phyloP scores from a whole-genome alignment of 1,140 invertebrate species.

The Megalonaias nervosa region DNA sequence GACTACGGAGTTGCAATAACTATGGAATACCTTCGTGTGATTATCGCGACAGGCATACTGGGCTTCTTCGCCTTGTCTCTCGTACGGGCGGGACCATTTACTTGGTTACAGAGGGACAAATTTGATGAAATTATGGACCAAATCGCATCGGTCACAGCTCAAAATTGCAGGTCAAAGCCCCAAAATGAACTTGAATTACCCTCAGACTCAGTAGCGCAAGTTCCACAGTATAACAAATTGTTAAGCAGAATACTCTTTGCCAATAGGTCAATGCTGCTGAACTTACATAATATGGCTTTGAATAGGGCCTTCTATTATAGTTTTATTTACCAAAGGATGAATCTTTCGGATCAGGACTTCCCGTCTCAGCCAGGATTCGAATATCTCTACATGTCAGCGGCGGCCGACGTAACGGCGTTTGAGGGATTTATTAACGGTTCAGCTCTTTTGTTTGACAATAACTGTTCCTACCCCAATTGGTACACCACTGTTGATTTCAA shows the following conservation, averaged over 20 bases:
- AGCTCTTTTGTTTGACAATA: slow-evolving; percentile 94
- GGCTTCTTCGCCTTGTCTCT: slow-evolving; percentile 20
- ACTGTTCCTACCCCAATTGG: slow-evolving; percentile 94
- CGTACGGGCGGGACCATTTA: slow-evolving; percentile 30
- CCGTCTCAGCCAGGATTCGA: slow-evolving; percentile 97
- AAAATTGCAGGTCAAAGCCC: slow-evolving; percentile 92
- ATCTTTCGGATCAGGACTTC: slow-evolving; percentile 57
- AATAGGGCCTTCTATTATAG: slow-evolving; percentile 94
- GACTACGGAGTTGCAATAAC: no score
- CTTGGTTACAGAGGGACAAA: slow-evolving; percentile 28
- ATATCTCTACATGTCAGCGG: slow-evolving; percentile 96
- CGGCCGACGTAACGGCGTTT: slow-evolving; percentile 95
- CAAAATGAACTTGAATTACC: slow-evolving; percentile 85
- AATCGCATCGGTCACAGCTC: slow-evolving; percentile 83
- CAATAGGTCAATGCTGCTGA: slow-evolving; percentile 93
- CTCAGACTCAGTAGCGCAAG: slow-evolving; percentile 87
- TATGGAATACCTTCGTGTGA: no score
- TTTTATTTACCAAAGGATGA: slow-evolving; percentile 85
- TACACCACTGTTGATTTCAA: slow-evolving; percentile 95
- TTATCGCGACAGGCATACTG: slow-evolving; percentile 3
- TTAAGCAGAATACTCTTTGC: slow-evolving; percentile 89
- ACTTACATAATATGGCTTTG: slow-evolving; percentile 96
- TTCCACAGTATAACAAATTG: slow-evolving; percentile 95
- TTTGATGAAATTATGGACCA: slow-evolving; percentile 69
- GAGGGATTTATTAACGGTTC: slow-evolving; percentile 90